phyloP scores from a whole-genome alignment of 2,888 invertebrate species.

The Orchesellides sinensis region DNA sequence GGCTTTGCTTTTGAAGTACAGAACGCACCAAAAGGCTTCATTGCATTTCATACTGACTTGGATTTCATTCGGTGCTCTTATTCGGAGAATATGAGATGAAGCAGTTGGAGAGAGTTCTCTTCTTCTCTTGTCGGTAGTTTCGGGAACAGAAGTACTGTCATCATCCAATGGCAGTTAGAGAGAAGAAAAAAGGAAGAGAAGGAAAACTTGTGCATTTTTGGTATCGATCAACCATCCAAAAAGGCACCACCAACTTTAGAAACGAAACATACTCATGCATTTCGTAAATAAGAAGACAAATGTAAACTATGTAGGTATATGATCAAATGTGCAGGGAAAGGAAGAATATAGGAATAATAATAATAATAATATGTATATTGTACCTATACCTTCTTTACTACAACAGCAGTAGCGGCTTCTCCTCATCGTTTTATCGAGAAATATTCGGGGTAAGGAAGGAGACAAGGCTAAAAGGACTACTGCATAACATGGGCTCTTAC shows the following conservation, averaged over 20 bases:
- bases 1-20: no score
- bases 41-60: background rate
- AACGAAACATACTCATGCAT: background rate
- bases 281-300: background rate
- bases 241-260: background rate
- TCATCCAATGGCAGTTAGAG: slow-evolving; percentile 29
- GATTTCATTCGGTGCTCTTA: slow-evolving; percentile 1
- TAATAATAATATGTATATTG: background rate
- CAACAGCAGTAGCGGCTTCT: background rate
- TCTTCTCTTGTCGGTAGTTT: slow-evolving; percentile 16
- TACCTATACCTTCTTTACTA: no score
- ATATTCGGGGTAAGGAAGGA: slow-evolving; percentile 45
- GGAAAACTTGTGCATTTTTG: slow-evolving; percentile 51
- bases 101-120: background rate
- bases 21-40: background rate
- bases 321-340: no score
- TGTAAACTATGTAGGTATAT: no score
- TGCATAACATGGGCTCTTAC: background rate
- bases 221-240: slow-evolving; percentile 46
- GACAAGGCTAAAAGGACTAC: slow-evolving; percentile 8
- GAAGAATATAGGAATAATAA: no score
- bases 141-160: slow-evolving; percentile 24
- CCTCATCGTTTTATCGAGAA: slow-evolving; percentile 32
- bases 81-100: slow-evolving; percentile 11
- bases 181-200: slow-evolving; percentile 11